Base-by-base conservation (phyloP, 2,888 invertebrate genomes). In the Tolmerus cingulatus region DNA sequence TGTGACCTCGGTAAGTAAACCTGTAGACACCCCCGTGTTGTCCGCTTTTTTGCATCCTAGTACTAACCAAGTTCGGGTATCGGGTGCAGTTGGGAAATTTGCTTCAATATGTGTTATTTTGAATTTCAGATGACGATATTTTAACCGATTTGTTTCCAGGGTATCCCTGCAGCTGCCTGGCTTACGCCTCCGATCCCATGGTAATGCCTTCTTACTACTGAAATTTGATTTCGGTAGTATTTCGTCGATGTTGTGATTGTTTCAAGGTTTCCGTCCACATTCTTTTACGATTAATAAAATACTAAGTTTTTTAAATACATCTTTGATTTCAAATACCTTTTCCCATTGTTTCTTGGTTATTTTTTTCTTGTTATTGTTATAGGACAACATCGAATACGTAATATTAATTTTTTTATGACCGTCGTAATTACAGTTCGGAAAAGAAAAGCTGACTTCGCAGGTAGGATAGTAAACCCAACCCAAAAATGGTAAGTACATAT, bases 141-240 rank as follows among this genome's bases (percentile, higher is more conserved):
- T 19, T 79, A 74, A 51, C 40, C n/a, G 4, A 19, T 87, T 79
- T 79, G 30, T 34, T 88, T 88, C 87, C 82, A 88, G 87, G 86
- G 40, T 88, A 77, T n/a, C 76, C 77, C 16, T 76, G 92, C 90
- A 91, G 91, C 90, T 92, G 92, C 89, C 91, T 92, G 90, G 91
- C 90, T 88, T 92, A 91, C 89, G 89, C 90, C 85, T 91, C 92
- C 89, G 92, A 92, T 90, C 91, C 92, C 16, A 37, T 4, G 5
- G n/a, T 76, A 7, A 76, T 40, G 40, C 8, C 76, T n/a, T 76
- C 27, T 34, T 76, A 76, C 5, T 76, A 76, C 9, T 76, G 14
- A 46, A 46, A 46, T 46, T 76, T n/a, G 1, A 34, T 9, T 40
- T 76, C n/a, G 9, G 14, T 16, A 16, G 3, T 74, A 74, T 34